Evolutionary conservation across 1,140 invertebrate genomes (phyloP).

Genomic region (Philopotamus ludificatus): DNA sequence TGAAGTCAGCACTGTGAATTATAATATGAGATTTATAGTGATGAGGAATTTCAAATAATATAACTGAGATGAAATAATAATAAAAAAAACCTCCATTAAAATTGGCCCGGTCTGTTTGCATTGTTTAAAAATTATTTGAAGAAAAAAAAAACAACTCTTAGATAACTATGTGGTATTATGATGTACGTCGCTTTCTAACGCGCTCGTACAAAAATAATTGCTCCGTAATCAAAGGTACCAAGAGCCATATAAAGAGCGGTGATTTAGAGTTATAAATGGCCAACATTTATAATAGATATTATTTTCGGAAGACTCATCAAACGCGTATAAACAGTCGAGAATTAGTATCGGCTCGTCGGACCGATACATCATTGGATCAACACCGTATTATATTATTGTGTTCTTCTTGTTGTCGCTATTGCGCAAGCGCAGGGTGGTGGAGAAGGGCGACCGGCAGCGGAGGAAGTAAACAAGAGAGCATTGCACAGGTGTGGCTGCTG

Average conservation of each 20-base stretch:
- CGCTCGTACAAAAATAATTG: background rate
- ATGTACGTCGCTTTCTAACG: background rate
- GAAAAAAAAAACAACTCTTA: background rate
- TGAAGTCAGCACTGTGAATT: background rate
- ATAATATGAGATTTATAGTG: slow-evolving; percentile 4
- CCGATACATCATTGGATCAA: background rate
- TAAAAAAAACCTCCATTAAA: background rate
- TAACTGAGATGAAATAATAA: background rate
- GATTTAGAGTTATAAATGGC: slow-evolving; percentile 4
- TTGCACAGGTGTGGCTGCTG: slow-evolving; percentile 9
- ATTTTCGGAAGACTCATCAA: background rate
- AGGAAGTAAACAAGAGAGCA: background rate
- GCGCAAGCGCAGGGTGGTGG: background rate
- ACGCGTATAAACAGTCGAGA: background rate
- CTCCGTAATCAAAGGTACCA: slow-evolving; percentile 1
- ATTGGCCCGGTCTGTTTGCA: background rate
- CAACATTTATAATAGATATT: background rate
- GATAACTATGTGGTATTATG: background rate
- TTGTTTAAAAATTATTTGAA: background rate
- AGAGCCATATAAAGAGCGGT: background rate
- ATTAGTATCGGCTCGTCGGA: background rate
- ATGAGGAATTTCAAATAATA: background rate
- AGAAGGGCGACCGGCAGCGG: background rate
- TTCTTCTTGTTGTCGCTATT: background rate
- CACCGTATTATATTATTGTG: background rate